Conservation (phyloP, 2,113 vertebrate genomes). For the human (Homo sapiens) region DNA sequence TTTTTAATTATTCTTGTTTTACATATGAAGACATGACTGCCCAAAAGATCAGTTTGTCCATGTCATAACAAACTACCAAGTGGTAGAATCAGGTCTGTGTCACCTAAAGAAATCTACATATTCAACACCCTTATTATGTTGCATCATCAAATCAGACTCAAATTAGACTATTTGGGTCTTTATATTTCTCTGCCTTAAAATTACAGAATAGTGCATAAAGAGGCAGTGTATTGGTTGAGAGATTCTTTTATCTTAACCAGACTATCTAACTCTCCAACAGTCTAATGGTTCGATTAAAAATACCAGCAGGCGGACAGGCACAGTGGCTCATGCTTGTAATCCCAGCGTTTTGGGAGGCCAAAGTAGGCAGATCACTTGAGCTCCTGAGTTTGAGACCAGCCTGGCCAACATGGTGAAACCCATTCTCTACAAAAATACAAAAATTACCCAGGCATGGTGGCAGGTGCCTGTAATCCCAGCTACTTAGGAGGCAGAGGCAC, state of each 20-base stretch:
- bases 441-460: too few relatives aligned
- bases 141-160: background rate
- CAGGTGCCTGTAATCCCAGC: too few relatives aligned
- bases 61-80: background rate
- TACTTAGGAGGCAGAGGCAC: too few relatives aligned
- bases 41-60: background rate
- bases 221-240: background rate
- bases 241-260: background rate
- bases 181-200: conserved; percentile 39
- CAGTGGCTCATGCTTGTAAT: too few relatives aligned
- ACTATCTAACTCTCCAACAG: background rate
- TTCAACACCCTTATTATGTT: background rate
- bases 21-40: background rate
- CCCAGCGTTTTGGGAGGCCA: too few relatives aligned
- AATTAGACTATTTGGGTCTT: background rate
- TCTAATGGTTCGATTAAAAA: background rate
- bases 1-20: background rate
- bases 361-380: too few relatives aligned
- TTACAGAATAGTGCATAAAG: background rate
- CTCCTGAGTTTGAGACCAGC: too few relatives aligned
- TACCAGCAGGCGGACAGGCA: background rate
- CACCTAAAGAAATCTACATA: background rate
- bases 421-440: too few relatives aligned
- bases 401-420: too few relatives aligned
- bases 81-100: background rate